Percentiles rank a stretch among this genome's conserved stretches.
phyloP scores from a whole-genome alignment of 2,888 invertebrate species.

The Eupithecia subumbrata region DNA sequence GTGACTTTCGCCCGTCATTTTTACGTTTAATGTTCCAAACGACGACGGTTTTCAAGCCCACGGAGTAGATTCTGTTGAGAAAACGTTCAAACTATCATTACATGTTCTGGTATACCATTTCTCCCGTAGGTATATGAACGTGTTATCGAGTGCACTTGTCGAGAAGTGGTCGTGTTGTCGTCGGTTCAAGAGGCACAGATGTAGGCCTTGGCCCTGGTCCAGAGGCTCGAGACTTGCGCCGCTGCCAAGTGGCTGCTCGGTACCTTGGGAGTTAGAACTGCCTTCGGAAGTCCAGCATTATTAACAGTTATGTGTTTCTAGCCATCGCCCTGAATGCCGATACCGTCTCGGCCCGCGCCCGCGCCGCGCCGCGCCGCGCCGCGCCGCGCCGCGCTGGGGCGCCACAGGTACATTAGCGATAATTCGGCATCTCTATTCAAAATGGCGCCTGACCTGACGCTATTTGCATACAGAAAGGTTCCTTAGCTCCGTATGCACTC shows the following conservation, averaged over 20 bases:
- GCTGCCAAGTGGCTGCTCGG: not conserved
- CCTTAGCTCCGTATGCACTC: slow-evolving; percentile 24
- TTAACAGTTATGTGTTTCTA: not conserved
- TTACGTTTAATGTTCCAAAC: too few species aligned
- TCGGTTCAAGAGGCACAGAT: slow-evolving; percentile 15
- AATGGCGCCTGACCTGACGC: slow-evolving; percentile 18
- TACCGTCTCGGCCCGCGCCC: not conserved
- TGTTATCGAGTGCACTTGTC: slow-evolving; percentile 9
- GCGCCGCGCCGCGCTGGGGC: not conserved
- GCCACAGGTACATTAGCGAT: slow-evolving; percentile 10
- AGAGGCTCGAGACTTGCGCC: not conserved
- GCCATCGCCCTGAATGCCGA: not conserved
- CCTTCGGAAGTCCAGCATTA: not conserved
- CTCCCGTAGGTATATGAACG: not conserved
- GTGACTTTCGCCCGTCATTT: not conserved
- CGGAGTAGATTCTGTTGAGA: not conserved
- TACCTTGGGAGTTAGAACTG: not conserved
- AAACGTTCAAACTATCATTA: not conserved
- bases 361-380: not conserved
- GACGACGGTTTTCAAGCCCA: not conserved
- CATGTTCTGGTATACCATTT: not conserved
- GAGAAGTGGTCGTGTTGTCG: not conserved
- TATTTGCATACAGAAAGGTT: slow-evolving; percentile 33
- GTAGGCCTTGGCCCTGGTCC: slow-evolving; percentile 18
- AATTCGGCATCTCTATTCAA: slow-evolving; percentile 32